Evolutionary conservation across 2,113 vertebrate genomes (phyloP).

Genomic region (Macrotis lagotis): DNA sequence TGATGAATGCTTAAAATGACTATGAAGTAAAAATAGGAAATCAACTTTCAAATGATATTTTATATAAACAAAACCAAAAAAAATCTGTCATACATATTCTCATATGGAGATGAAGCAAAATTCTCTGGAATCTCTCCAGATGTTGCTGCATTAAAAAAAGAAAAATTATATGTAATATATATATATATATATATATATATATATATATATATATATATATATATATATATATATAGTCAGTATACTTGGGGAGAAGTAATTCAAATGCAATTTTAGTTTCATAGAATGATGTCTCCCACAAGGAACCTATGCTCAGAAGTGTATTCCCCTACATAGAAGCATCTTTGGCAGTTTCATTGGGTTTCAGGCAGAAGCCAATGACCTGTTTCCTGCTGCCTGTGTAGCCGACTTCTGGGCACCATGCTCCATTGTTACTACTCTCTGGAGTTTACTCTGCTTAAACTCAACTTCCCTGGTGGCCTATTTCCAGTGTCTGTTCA

Average conservation of each 20-base stretch:
- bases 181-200: no score
- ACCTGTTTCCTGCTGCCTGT: slow-evolving; percentile 46
- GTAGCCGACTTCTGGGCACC: slow-evolving; percentile 52
- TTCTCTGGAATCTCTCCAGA: slow-evolving; percentile 27
- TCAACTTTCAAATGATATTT: not conserved
- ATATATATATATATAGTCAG: slow-evolving; percentile 60
- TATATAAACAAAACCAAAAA: not conserved
- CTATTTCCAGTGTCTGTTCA: slow-evolving; percentile 42
- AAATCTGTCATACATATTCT: slow-evolving; percentile 39
- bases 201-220: no score
- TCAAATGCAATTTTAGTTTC: slow-evolving; percentile 65
- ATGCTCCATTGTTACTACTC: slow-evolving; percentile 39
- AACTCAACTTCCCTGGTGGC: slow-evolving; percentile 33
- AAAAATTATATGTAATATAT: no score
- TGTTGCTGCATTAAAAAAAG: slow-evolving; percentile 31
- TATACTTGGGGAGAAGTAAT: slow-evolving; percentile 63
- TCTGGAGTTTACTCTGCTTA: slow-evolving; percentile 36
- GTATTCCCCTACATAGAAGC: not conserved
- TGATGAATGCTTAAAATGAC: not conserved
- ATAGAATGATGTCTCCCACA: slow-evolving; percentile 61
- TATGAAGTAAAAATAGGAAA: not conserved
- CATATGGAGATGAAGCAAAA: slow-evolving; percentile 41
- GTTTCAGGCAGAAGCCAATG: slow-evolving; percentile 55
- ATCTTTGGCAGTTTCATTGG: slow-evolving; percentile 41
- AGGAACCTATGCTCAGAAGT: slow-evolving; percentile 34